Evolutionary conservation across 2,797 vertebrate species (phyloP), one percentile per base, ranked within the genome.

Genomic region (Ibycter americanus): DNA sequence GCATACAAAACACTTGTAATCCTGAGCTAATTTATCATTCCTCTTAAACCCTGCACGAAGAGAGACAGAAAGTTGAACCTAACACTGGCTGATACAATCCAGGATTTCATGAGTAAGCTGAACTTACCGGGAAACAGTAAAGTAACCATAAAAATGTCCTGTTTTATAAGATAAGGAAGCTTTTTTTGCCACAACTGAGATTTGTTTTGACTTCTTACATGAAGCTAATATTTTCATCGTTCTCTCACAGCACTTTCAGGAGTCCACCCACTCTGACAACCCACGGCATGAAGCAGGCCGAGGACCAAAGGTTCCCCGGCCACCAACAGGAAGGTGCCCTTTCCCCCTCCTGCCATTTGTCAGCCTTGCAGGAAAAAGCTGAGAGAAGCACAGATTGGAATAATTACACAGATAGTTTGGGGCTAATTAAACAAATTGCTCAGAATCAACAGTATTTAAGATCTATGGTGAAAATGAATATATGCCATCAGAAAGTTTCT

Each of bases 401-500:
- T 98, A 94, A 99, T 99, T 98, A 98, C 82, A 89, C 22, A 97
- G 93, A 97, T 74, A 90, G 80, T 96, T 96, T 92, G 83, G 72
- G 63, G 92, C 95, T 97, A 98, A 98, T 98, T 98, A 98, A 97
- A 97, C 91, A 96, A 98, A 98, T 98, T 97, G 96, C 87, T 94
- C 95, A 76, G 82, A 96, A 97, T 97, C 91, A 94, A 73, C 26
- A 92, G 87, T 81, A 92, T 96, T 98, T 98, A 95, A 97, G 97
- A 96, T 78, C 94, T 74, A 94, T 61, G 47, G 46, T 89, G 87
- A 97, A 97, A 85, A 93, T 96, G n/a, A 98, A 97, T 96, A 97
- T 97, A 97, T 98, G 91, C 96, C 98, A 98, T 94, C 91, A 95
- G 97, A 97, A 87, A 94, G 92, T 56, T 93, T 97, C 90, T 90